These are phyloP conservation scores for Chrysochloris asiatica DNA, from an alignment of 2,113 vertebrate genomes.

Conservation along the genomic window DNA sequence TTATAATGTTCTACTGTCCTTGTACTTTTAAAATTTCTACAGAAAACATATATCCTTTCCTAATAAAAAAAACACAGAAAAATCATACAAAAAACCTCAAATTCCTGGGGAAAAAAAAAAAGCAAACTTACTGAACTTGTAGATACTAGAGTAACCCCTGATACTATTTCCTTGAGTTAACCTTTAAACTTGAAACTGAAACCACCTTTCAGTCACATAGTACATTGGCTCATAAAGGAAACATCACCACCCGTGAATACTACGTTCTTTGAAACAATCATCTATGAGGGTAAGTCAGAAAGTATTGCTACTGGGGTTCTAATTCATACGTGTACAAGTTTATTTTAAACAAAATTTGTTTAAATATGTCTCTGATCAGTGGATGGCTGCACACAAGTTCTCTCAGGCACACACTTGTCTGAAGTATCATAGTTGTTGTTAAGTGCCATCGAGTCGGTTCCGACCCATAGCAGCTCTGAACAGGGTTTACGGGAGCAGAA, in stretches of 20 bases:
- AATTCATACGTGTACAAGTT: too few species aligned
- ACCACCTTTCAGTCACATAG: neutral
- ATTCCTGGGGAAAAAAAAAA: neutral
- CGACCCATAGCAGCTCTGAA: too few species aligned
- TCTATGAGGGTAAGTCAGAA: neutral
- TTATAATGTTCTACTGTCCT: neutral
- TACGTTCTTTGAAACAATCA: neutral
- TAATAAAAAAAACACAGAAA: constrained; percentile 10
- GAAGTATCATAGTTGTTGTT: too few species aligned
- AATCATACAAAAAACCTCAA: neutral
- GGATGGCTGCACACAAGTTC: too few species aligned
- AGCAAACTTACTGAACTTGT: neutral
- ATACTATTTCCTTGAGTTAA: neutral
- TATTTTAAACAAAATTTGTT: too few species aligned
- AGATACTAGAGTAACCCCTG: neutral
- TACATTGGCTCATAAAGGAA: neutral
- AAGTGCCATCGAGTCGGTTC: too few species aligned
- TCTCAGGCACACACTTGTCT: too few species aligned
- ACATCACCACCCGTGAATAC: neutral
- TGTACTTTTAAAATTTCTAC: constrained; percentile 22
- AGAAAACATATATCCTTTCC: neutral
- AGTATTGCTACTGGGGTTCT: too few species aligned
- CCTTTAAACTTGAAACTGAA: neutral
- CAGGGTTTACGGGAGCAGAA: too few species aligned
- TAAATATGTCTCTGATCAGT: too few species aligned